Evolutionary conservation across 2,888 invertebrate genomes (phyloP), one percentile per base, ranked within the genome.

Genomic region (Drosophila mercatorum): DNA sequence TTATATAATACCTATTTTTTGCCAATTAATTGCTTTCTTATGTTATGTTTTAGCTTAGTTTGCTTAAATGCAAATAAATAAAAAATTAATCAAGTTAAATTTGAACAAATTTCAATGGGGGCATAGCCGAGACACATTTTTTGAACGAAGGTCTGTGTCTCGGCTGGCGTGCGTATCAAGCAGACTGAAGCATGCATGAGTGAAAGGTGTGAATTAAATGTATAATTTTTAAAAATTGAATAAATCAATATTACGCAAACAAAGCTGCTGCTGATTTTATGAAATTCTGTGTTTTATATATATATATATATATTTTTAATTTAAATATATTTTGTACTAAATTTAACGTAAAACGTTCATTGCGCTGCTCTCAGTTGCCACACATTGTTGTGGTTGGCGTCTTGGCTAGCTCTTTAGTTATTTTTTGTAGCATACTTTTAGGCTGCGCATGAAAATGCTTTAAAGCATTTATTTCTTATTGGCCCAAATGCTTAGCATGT

Each of bases 361-460:
- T 28, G 5, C 28, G 28, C 28, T 28, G 28, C 5, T 5, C 28
- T 5, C 28, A 0, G 28, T 5, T 2, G 22, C 22, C 22, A 22
- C 22, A 2, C 22, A 22, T 28, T 28, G 5, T 28, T 28, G 28
- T 28, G 53, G 47, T 38, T 62, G 28, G 36, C n/a, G 62, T 68
- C 62, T 62, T 31, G 47, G 38, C 58, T 62, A 38, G 10, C 4
- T 11, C 14, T 0, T 8, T 2, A 4, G 10, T 36, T 22, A 22
- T 49, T 57, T 57, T 41, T 3, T 44, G 6, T 53, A 49, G 75
- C 75, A 43, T 57, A 41, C 64, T 58, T 65, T 65, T 72, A 0
- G 17, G 67, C 34, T 34, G 34, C 34, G 34, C 10, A 34, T 10
- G 10, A 34, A 34, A 34, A 34, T 34, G 2, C 10, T 34, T 34